Evolutionary conservation across 2,113 vertebrate genomes (phyloP).

Genomic region (Dasypus novemcinctus): DNA sequence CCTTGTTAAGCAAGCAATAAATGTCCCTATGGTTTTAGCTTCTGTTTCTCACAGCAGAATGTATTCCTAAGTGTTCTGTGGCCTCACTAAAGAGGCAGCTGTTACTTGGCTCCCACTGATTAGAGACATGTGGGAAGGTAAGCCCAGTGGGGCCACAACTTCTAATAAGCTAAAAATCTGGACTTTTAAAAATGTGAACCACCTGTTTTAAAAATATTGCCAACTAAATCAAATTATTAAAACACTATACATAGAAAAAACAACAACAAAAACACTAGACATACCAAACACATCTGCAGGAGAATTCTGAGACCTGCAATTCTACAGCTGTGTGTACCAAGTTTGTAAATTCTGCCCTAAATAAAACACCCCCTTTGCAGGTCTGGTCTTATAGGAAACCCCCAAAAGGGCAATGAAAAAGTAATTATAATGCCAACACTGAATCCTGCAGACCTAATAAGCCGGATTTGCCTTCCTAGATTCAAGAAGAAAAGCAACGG

Average conservation of each 20-base stretch:
- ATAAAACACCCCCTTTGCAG: neutral
- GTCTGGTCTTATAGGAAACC: neutral
- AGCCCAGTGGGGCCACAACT: neutral
- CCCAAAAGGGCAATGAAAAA: slow-evolving; percentile 11
- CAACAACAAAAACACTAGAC: neutral
- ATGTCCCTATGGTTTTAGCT: neutral
- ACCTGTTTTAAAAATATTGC: slow-evolving; percentile 12
- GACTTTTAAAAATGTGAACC: neutral
- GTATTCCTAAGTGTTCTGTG: neutral
- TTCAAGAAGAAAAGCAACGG: neutral
- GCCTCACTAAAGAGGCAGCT: neutral
- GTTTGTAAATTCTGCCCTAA: slow-evolving; percentile 1
- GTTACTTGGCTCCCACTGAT: neutral
- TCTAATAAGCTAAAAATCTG: neutral
- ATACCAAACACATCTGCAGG: neutral
- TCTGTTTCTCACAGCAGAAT: neutral
- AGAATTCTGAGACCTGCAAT: neutral
- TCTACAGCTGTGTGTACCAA: neutral
- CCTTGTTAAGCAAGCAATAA: neutral
- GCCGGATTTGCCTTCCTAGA: neutral
- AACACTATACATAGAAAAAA: neutral
- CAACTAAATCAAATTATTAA: slow-evolving; percentile 6
- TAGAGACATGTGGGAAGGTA: neutral
- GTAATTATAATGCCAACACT: neutral
- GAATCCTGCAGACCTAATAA: neutral